Conservation (phyloP, 2,888 invertebrate genomes). For the Lacanobia wlatinum region DNA sequence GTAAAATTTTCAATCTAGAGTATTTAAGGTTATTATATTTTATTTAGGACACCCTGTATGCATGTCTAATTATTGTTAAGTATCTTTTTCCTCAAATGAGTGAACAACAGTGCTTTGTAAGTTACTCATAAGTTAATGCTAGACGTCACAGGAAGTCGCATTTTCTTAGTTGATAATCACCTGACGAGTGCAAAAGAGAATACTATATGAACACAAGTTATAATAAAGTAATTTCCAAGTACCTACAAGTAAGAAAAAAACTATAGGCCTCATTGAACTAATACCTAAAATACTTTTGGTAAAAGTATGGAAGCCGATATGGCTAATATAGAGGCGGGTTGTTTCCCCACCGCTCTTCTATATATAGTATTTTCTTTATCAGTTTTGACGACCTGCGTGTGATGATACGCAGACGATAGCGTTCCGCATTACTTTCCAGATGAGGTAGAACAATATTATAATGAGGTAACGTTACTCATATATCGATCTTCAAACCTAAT, state of each 20-base stretch:
- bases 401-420: slow-evolving; percentile 33
- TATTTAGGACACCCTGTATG: too few species aligned
- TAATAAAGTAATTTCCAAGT: neutral
- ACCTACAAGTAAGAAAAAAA: neutral
- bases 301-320: neutral
- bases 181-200: neutral
- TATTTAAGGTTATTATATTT: too few species aligned
- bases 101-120: neutral
- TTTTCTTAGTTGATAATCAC: slow-evolving; percentile 9
- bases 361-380: slow-evolving; percentile 16
- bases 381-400: slow-evolving; percentile 20
- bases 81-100: slow-evolving; percentile 11
- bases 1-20: too few species aligned
- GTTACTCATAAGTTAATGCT: neutral
- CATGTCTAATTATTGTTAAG: too few species aligned
- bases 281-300: neutral
- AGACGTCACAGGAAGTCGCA: neutral
- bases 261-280: too few species aligned
- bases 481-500: neutral
- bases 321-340: neutral
- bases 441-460: slow-evolving; percentile 33
- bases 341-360: neutral
- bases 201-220: neutral
- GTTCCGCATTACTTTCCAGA: neutral
- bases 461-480: neutral